Evolutionary conservation across 2,797 vertebrate genomes (phyloP).

Genomic region (Gallinago stenura): DNA sequence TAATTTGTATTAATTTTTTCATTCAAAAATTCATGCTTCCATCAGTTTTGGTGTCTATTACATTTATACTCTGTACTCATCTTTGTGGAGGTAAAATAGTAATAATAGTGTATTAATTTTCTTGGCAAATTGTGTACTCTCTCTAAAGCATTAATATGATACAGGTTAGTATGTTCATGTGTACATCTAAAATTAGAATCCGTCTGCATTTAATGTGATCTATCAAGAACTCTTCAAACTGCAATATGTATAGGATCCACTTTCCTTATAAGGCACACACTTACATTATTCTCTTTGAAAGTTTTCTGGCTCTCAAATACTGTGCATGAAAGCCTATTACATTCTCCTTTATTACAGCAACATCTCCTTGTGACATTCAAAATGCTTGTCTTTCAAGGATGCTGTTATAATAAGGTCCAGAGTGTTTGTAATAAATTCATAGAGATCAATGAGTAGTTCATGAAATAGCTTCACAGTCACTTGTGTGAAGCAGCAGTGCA

Average conservation of each 20-base stretch:
- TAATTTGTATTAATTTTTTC: not conserved
- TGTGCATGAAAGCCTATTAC: conserved; percentile 18
- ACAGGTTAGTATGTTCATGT: not conserved
- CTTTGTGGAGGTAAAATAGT: not conserved
- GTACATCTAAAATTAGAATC: not conserved
- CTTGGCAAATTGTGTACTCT: not conserved
- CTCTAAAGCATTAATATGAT: not conserved
- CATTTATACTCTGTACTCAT: not conserved
- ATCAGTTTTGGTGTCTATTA: not conserved
- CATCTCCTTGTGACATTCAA: conserved; percentile 52
- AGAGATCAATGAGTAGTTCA: conserved; percentile 56
- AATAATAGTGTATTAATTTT: not conserved
- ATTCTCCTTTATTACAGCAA: conserved; percentile 48
- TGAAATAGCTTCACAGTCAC: conserved; percentile 32
- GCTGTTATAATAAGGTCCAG: conserved; percentile 47
- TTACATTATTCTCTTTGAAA: conserved; percentile 66
- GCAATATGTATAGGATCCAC: conserved; percentile 37
- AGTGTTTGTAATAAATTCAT: conserved; percentile 59
- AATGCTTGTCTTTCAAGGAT: conserved; percentile 63
- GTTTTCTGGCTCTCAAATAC: conserved; percentile 33
- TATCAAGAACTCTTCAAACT: conserved; percentile 59
- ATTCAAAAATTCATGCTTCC: not conserved
- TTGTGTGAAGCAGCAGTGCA: not conserved
- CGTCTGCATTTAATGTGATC: not conserved
- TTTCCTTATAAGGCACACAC: conserved; percentile 5